These are phyloP conservation scores for Drosophila rhopaloa DNA, from an alignment of 1,140 invertebrate genomes.

Conservation along the genomic window DNA sequence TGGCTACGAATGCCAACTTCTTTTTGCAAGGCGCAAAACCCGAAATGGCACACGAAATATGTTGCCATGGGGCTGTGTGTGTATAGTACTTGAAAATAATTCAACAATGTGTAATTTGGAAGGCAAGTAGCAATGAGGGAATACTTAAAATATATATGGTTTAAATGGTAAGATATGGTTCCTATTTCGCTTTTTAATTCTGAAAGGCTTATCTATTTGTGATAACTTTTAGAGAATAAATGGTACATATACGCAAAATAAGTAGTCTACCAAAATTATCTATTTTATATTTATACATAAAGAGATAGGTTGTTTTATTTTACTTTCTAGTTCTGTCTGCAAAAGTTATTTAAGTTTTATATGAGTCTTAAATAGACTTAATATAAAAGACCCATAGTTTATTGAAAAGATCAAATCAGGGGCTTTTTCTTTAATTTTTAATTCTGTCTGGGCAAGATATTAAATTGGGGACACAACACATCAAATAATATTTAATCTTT, in stretches of 20 bases:
- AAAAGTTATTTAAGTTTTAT: too few relatives aligned
- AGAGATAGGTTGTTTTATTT: too few relatives aligned
- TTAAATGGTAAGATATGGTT: constrained; percentile 6
- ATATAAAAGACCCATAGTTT: too few relatives aligned
- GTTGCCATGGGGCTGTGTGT: not conserved
- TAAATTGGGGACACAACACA: too few relatives aligned
- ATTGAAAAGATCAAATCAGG: too few relatives aligned
- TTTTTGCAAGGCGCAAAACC: constrained; percentile 34
- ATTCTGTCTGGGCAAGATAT: too few relatives aligned
- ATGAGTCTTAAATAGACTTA: too few relatives aligned
- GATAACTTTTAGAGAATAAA: constrained; percentile 12
- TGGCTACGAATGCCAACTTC: constrained; percentile 24
- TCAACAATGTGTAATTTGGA: constrained; percentile 35
- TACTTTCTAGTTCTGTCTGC: not conserved
- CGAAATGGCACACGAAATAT: constrained; percentile 28
- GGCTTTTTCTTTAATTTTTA: too few relatives aligned
- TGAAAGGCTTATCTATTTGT: constrained; percentile 8
- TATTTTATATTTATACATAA: too few relatives aligned
- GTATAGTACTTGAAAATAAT: constrained; percentile 44
- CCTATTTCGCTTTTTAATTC: constrained; percentile 5
- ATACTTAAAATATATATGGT: not conserved
- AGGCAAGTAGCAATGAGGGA: constrained; percentile 7
- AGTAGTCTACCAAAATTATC: not conserved
- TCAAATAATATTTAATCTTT: too few relatives aligned
- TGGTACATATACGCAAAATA: not conserved